phyloP scores from a whole-genome alignment of 2,888 invertebrate species.

The Xanthorhoe designata region DNA sequence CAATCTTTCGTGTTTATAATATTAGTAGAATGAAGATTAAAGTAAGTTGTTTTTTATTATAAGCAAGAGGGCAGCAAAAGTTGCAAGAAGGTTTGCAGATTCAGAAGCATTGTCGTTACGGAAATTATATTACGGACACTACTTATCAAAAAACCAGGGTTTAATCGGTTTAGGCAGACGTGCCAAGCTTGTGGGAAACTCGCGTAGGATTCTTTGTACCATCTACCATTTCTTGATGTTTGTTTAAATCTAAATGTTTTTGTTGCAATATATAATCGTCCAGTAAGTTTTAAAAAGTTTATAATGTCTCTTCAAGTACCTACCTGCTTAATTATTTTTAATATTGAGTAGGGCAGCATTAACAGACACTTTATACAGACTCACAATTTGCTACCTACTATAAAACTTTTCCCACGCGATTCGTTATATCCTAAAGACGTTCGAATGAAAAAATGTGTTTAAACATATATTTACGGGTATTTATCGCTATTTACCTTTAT shows the following conservation, averaged over 20 bases:
- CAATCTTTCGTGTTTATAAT: no score
- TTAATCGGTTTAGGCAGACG: conserved; percentile 69
- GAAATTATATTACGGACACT: neutral
- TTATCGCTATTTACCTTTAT: no score
- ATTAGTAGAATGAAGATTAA: no score
- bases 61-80: neutral
- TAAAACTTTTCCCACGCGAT: no score
- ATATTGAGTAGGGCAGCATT: no score
- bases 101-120: neutral
- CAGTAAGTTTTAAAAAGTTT: neutral
- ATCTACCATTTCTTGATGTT: conserved; percentile 22
- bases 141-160: neutral
- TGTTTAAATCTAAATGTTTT: conserved; percentile 4
- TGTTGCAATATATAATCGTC: neutral
- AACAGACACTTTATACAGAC: no score
- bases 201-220: conserved; percentile 31
- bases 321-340: no score
- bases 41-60: no score
- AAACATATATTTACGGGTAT: no score
- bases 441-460: no score
- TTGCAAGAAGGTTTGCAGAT: neutral
- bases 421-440: no score
- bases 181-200: conserved; percentile 57
- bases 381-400: no score
- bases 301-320: neutral